Evolutionary conservation across 1,140 invertebrate genomes (phyloP).

Genomic region (Diploscapter pachys): DNA sequence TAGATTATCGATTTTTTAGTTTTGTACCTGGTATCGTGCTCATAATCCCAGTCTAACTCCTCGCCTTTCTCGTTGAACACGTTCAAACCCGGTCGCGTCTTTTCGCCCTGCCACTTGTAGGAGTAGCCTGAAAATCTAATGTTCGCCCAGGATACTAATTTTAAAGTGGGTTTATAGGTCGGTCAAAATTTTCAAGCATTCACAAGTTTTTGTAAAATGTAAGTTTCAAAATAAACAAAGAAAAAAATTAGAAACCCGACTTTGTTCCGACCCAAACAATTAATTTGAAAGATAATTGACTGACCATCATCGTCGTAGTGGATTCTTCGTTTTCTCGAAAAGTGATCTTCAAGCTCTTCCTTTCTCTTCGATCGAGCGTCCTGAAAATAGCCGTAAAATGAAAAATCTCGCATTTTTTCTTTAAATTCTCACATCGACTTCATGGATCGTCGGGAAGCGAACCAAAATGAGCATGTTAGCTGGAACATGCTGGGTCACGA

Average conservation of each 20-base stretch:
- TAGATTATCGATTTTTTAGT: background rate
- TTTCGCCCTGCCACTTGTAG: conserved; percentile 33
- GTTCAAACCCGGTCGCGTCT: conserved; percentile 50
- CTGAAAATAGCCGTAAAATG: background rate
- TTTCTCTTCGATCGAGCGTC: background rate
- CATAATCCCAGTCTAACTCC: conserved; percentile 56
- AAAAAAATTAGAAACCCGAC: too few species aligned
- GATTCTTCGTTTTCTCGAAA: conserved; percentile 4
- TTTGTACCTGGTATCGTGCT: conserved; percentile 55
- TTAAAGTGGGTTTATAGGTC: too few species aligned
- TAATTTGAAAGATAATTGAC: too few species aligned
- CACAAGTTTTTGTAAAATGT: too few species aligned
- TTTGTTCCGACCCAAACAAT: too few species aligned
- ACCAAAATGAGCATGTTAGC: conserved; percentile 41
- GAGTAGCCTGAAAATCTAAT: conserved; percentile 18
- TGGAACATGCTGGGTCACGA: conserved; percentile 49
- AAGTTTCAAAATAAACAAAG: too few species aligned
- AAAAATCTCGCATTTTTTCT: too few species aligned
- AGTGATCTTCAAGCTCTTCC: background rate
- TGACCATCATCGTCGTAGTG: background rate
- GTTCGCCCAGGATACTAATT: background rate
- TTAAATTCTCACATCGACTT: conserved; percentile 29
- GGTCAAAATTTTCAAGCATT: too few species aligned
- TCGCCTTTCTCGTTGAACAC: conserved; percentile 52
- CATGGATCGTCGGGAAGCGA: conserved; percentile 41